These are phyloP conservation scores for Bhutanitis thaidina DNA, from an alignment of 2,888 invertebrate species.

Conservation along the genomic window DNA sequence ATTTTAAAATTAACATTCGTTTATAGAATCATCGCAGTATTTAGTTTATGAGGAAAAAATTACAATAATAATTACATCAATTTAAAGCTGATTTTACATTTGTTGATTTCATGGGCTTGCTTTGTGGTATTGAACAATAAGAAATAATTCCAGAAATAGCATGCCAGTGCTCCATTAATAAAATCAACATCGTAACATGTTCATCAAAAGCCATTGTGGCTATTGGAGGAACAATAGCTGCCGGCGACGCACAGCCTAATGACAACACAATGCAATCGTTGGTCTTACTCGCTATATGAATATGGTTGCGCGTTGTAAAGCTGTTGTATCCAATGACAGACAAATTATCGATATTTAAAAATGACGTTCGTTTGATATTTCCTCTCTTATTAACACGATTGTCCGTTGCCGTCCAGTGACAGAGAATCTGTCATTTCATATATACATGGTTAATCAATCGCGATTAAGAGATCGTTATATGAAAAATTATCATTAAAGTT, in stretches of 20 bases:
- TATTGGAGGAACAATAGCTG: constrained; percentile 52
- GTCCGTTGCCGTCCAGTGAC: too few relatives aligned
- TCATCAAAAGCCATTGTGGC: constrained; percentile 57
- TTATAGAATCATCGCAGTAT: too few relatives aligned
- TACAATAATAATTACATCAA: too few relatives aligned
- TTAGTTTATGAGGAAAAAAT: too few relatives aligned
- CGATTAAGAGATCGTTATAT: too few relatives aligned
- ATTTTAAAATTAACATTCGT: too few relatives aligned
- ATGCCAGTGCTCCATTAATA: constrained; percentile 46
- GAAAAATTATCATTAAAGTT: too few relatives aligned
- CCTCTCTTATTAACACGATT: too few relatives aligned
- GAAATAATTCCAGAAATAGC: constrained; percentile 25
- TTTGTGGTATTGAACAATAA: constrained; percentile 4
- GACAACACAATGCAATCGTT: constrained; percentile 38
- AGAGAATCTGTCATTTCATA: too few relatives aligned
- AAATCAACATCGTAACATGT: constrained; percentile 55
- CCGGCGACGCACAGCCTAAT: constrained; percentile 33
- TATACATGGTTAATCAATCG: too few relatives aligned
- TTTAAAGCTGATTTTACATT: too few relatives aligned
- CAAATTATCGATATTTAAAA: constrained; percentile 9
- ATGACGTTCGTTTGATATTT: not conserved
- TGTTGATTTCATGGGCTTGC: too few relatives aligned
- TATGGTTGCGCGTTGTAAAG: constrained; percentile 6
- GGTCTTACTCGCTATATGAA: constrained; percentile 11
- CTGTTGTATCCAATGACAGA: not conserved